Evolutionary conservation across 2,113 vertebrate species (phyloP), one percentile per base, ranked within the genome.

Genomic region (Varanus komodoensis): DNA sequence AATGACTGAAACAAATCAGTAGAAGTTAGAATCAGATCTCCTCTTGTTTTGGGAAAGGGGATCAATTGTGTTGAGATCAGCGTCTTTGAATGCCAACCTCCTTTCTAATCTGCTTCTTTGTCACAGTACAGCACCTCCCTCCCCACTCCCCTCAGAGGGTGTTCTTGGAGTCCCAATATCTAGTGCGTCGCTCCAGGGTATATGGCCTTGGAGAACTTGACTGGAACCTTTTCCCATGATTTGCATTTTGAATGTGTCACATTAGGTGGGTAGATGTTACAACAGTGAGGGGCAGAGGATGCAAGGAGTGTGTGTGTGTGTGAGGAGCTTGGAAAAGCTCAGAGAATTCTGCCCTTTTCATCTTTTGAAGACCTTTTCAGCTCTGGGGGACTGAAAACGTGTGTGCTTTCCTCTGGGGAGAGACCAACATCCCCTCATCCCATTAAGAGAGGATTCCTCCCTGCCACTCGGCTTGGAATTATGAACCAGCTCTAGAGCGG

Each of bases 1-100:
- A 87, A 44, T 52, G 86, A 50, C n/a, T 77, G 89, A 78, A 83
- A 89, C n/a, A 57, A 90, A 82, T 87, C 80, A 90, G 87, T 69
- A 87, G 74, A 87, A 69, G 73, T 68, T 80, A n/a, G 79, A 15
- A 54, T 71, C 90, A 82, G 86, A 86, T 73, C 15, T 84, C 86
- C 21, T 89, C 38, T 90, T 88, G 54, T 61, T 87, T 48, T 82
- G 32, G 32, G 14, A 90, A 67, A 0, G 15, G 44, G 61, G 71
- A 44, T 2, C 38, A 2, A 74, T n/a, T 11, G 38, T 71, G 74
- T 57, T 38, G 84, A 34, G 0, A 1, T 4, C 68, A n/a, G 23
- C 32, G 54, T 1, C 0, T 3, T 52, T 0, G 27, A 44, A 84
- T 68, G 27, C 8, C 52, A 0, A 57, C 80, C 34, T 79, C 69